phyloP scores from a whole-genome alignment of 2,888 invertebrate genomes.

The Cecidostiba fungosa region DNA sequence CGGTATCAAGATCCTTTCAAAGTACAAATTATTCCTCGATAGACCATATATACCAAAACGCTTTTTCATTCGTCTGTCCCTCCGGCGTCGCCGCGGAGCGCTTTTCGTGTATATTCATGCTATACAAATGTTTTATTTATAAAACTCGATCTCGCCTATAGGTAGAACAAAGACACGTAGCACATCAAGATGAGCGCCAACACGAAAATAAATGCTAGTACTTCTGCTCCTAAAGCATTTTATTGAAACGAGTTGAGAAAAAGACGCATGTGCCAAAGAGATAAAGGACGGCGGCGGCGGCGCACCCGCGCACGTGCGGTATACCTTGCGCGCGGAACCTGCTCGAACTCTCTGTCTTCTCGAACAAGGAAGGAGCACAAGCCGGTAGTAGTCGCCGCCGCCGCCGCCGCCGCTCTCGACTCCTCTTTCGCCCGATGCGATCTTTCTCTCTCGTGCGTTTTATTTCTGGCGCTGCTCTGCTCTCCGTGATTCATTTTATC shows the following conservation, averaged over 20 bases:
- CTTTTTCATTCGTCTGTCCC: neutral
- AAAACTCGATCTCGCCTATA: no score
- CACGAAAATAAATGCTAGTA: neutral
- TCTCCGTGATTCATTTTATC: constrained; percentile 52
- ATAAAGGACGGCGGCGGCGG: neutral
- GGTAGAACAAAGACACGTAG: neutral
- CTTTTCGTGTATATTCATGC: constrained; percentile 2
- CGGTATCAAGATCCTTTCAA: neutral
- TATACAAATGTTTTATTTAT: neutral
- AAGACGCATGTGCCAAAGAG: neutral
- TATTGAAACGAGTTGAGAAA: neutral
- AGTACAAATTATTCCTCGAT: constrained; percentile 8
- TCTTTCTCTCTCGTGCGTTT: constrained; percentile 30
- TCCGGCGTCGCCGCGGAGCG: neutral
- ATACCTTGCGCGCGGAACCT: constrained; percentile 39
- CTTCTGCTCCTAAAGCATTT: neutral
- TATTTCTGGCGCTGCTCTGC: constrained; percentile 37
- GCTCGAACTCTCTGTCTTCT: constrained; percentile 18
- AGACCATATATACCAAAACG: neutral
- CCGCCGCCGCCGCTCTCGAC: no score
- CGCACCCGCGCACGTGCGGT: constrained; percentile 23
- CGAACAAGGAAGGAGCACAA: constrained; percentile 4
- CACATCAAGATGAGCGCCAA: neutral
- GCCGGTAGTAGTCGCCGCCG: constrained; percentile 50
- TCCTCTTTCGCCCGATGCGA: constrained; percentile 31